Evolutionary conservation across 2,797 vertebrate species (phyloP), one percentile per base, ranked within the genome.

Genomic region (Dryobates pubescens): DNA sequence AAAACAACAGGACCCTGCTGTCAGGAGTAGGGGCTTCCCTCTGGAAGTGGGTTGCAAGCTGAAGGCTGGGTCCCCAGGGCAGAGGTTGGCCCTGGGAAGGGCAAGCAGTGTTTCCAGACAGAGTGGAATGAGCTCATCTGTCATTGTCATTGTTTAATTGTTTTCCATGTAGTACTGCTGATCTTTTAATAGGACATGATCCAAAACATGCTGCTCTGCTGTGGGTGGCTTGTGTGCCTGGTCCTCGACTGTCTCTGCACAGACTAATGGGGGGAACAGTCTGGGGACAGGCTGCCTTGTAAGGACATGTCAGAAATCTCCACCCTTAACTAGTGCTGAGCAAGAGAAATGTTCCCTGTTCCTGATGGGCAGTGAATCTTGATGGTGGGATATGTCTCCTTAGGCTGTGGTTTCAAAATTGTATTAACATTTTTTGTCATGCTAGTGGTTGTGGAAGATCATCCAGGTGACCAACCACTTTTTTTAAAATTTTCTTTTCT

Each of bases 111-210:
- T 78, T 88, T 86, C 63, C 76, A 95, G 82, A 69, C 8, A 0
- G 65, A 38, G 34, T 13, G 36, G 74, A 90, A 93, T 3, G 38
- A 93, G 57, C 47, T 70, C 64, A 73, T 92, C 49, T 0, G 3
- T 86, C 91, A 88, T 13, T 93, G 93, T 63, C 34, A 89, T 75
- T 64, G 89, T 86, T 64, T 0, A 92, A 95, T 94, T 89, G 82
- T 88, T 89, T 67, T 78, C 79, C 4, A 1, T 29, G 45, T 70
- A 56, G 47, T 69, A 20, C 23, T 72, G 89, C 32, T 80, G 58
- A 20, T 78, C 20, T 79, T 87, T 79, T 86, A 94, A 86, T 51
- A 57, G 82, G 73, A 49, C 5, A 14, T 32, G 79, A 91, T 92
- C 59, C 3, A 4, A 79, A 76, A 13, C 76, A 67, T 5, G 67